phyloP scores from a whole-genome alignment of 2,797 vertebrate genomes.

The Channa striata region DNA sequence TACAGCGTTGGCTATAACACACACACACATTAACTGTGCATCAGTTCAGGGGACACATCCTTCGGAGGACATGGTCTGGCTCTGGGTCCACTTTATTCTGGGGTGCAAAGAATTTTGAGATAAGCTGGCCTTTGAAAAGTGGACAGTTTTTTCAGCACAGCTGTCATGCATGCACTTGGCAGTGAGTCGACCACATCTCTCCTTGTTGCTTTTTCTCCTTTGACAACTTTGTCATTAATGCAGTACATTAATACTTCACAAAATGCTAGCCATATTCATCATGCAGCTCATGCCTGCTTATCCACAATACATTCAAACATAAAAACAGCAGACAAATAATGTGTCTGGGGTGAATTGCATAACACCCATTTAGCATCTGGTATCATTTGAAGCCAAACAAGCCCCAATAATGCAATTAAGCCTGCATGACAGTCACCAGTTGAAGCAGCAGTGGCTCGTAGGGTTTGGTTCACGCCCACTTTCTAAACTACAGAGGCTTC shows the following conservation, averaged over 20 bases:
- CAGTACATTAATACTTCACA: constrained; percentile 32
- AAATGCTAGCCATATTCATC: constrained; percentile 16
- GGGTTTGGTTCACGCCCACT: too few species aligned
- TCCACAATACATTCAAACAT: constrained; percentile 33
- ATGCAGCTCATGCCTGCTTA: constrained; percentile 27
- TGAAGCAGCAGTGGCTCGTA: too few species aligned
- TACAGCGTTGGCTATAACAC: too few species aligned
- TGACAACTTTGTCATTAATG: constrained; percentile 22
- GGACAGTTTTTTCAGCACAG: constrained; percentile 22
- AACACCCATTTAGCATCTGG: constrained; percentile 43
- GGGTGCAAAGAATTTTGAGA: too few species aligned
- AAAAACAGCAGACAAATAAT: constrained; percentile 29
- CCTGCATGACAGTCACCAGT: constrained; percentile 21
- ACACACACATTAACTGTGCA: too few species aligned
- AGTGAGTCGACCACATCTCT: constrained; percentile 31
- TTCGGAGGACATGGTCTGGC: too few species aligned
- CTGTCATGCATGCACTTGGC: constrained; percentile 20
- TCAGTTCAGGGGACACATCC: too few species aligned
- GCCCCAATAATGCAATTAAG: constrained; percentile 37
- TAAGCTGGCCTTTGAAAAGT: constrained; percentile 49
- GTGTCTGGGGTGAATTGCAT: constrained; percentile 22
- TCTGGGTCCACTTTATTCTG: too few species aligned
- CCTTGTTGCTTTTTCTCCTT: constrained; percentile 51
- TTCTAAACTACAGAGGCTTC: too few species aligned
- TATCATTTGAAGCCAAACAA: constrained; percentile 24